Evolutionary conservation across 92 coral and sea anemone species (phyloP).

Genomic region (Galaxea fascicularis): DNA sequence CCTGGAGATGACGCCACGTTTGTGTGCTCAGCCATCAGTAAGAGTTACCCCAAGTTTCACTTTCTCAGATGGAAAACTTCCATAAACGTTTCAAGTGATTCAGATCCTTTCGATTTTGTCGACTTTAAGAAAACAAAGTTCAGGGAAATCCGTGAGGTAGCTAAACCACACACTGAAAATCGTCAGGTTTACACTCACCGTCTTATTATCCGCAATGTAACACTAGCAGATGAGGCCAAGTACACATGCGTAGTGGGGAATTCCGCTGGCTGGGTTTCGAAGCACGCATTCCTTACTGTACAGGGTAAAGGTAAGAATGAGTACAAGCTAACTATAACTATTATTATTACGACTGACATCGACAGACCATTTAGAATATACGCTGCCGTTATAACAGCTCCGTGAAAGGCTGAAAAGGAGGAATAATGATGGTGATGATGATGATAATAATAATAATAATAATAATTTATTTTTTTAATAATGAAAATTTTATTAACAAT

Average conservation of each 20-base stretch:
- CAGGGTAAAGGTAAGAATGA: conserved; percentile 52
- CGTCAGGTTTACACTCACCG: conserved; percentile 58
- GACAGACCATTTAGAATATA: neutral
- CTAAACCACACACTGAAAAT: conserved; percentile 24
- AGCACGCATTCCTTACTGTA: conserved; percentile 69
- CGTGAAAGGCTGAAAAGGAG: no score
- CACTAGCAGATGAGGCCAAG: conserved; percentile 71
- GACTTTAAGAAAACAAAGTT: conserved; percentile 53
- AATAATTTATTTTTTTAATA: no score
- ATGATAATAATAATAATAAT: no score
- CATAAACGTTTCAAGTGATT: conserved; percentile 25
- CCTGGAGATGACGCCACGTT: conserved; percentile 76
- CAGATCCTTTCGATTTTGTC: conserved; percentile 30
- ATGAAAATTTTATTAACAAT: no score
- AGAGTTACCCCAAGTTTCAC: conserved; percentile 61
- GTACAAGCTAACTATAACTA: neutral
- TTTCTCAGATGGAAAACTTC: conserved; percentile 68
- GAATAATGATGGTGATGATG: no score
- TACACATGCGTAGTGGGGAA: conserved; percentile 88
- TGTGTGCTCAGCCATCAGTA: conserved; percentile 71
- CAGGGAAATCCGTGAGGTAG: conserved; percentile 54
- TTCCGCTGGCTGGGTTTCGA: conserved; percentile 62
- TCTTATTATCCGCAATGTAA: conserved; percentile 74
- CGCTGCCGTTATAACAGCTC: no score
- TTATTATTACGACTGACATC: neutral